Evolutionary conservation across 2,797 vertebrate genomes (phyloP).

Genomic region (Artibeus lituratus): DNA sequence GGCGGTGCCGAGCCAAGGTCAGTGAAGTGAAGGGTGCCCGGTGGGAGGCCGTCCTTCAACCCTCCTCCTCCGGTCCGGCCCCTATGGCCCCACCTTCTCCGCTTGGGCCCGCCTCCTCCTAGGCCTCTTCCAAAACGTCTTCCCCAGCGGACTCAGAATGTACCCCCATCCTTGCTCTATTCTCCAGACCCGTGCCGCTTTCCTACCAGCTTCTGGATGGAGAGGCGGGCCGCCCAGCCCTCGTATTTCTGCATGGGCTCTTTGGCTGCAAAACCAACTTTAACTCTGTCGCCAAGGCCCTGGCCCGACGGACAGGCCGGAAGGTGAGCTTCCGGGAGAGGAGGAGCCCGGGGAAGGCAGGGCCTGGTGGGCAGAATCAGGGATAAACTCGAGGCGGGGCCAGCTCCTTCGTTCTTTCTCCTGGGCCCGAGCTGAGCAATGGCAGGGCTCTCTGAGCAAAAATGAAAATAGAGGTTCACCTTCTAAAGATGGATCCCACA

Average conservation of each 20-base stretch:
- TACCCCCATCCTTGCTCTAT: not conserved
- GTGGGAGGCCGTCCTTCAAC: not conserved
- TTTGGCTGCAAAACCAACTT: constrained; percentile 95
- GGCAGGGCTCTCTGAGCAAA: not conserved
- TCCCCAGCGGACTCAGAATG: not conserved
- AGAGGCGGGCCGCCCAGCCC: constrained; percentile 82
- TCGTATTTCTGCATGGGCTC: constrained; percentile 95
- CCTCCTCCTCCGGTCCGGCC: not conserved
- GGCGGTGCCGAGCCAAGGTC: constrained; percentile 49
- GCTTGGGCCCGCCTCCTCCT: not conserved
- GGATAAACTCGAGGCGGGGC: no score
- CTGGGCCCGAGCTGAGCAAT: no score
- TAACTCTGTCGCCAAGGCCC: constrained; percentile 89
- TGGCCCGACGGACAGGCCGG: constrained; percentile 89
- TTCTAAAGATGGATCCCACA: not conserved
- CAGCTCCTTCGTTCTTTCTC: not conserved
- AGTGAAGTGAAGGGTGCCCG: constrained; percentile 31
- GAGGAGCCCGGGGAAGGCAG: not conserved
- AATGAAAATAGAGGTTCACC: not conserved
- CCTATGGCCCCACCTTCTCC: not conserved
- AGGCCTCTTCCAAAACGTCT: not conserved
- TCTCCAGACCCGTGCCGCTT: constrained; percentile 86
- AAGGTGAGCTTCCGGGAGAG: constrained; percentile 84
- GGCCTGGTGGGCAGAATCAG: not conserved
- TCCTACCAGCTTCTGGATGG: constrained; percentile 89